phyloP scores from a whole-genome alignment of 2,113 vertebrate species.

The Macrotis lagotis region DNA sequence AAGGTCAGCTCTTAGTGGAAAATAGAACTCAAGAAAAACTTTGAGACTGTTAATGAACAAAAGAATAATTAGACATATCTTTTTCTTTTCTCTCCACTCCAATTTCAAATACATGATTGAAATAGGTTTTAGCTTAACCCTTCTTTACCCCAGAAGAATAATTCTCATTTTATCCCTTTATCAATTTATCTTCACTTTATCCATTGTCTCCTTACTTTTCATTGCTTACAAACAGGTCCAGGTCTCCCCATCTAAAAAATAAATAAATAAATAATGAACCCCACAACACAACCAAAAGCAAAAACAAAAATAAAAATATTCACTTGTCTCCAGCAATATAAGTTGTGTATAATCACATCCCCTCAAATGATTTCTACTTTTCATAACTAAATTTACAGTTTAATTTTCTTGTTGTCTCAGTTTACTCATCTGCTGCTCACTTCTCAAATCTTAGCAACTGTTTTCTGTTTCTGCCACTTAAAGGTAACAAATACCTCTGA shows the following conservation, averaged over 20 bases:
- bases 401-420: background rate
- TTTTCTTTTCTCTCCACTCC: background rate
- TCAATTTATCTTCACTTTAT: no score
- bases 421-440: background rate
- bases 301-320: background rate
- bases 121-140: accelerated
- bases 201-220: background rate
- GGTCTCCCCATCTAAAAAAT: background rate
- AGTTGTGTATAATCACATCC: background rate
- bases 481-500: background rate
- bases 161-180: background rate
- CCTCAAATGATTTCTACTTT: background rate
- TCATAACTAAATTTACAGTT: background rate
- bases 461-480: background rate
- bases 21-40: accelerated
- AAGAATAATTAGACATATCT: background rate
- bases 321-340: background rate
- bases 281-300: background rate
- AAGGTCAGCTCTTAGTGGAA: background rate
- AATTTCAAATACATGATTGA: background rate
- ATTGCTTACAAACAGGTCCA: background rate
- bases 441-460: background rate
- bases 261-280: background rate
- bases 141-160: accelerated
- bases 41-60: accelerated